Evolutionary conservation across 2,113 vertebrate species (phyloP).

Genomic region (Hypocryptadius cinnamomeus): DNA sequence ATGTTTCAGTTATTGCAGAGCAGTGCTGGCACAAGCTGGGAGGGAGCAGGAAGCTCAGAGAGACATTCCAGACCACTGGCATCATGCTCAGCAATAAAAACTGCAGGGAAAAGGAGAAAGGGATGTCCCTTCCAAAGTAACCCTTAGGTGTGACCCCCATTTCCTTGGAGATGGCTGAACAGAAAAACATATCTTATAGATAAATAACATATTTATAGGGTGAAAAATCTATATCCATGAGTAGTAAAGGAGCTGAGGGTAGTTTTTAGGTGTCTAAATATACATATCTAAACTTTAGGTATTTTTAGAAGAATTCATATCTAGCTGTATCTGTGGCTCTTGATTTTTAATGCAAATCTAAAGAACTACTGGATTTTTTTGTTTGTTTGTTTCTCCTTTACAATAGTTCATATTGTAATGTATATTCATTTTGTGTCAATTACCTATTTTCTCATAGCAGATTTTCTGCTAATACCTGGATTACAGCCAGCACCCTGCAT

Average conservation of each 20-base stretch:
- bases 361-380: background rate
- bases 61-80: no score
- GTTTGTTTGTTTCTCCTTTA: background rate
- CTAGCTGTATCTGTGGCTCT: background rate
- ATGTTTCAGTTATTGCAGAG: background rate
- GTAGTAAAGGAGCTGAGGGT: background rate
- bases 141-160: accelerated
- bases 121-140: background rate
- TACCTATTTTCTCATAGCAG: background rate
- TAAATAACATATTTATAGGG: background rate
- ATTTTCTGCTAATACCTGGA: background rate
- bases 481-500: background rate
- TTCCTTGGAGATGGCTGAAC: background rate
- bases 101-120: background rate
- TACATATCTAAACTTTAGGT: background rate
- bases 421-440: background rate
- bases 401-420: background rate
- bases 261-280: background rate
- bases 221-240: background rate
- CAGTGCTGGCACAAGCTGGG: background rate
- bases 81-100: background rate
- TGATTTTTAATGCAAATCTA: background rate
- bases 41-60: background rate
- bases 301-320: background rate
- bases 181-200: background rate